Conservation (phyloP, 2,113 vertebrate species). For the Myocastor coypus region DNA sequence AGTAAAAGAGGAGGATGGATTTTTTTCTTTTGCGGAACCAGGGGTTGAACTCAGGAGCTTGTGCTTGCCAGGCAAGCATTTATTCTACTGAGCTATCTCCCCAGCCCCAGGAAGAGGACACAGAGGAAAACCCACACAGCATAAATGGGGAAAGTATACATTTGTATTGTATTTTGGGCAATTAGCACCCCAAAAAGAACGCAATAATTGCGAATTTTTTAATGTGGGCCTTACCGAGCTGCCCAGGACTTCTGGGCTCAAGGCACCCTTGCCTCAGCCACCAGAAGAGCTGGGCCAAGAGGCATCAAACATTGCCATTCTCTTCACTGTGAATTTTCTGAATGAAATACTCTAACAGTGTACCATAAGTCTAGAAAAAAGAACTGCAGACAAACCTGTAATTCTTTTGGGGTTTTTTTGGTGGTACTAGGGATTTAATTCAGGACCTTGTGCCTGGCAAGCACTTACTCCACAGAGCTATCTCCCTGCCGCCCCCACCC, state of each 20-base stretch:
- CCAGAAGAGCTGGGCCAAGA: background rate
- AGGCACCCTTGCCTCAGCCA: background rate
- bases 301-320: background rate
- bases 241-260: background rate
- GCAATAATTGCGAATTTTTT: background rate
- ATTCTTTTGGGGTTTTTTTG: background rate
- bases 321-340: background rate
- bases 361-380: slow-evolving; percentile 44
- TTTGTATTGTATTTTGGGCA: background rate
- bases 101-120: background rate
- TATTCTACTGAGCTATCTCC: too few relatives aligned
- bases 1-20: too few relatives aligned
- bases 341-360: background rate
- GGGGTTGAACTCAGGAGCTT: too few relatives aligned
- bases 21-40: too few relatives aligned
- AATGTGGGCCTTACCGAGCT: background rate
- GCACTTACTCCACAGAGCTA: too few relatives aligned
- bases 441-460: too few relatives aligned
- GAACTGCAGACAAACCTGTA: slow-evolving; percentile 22
- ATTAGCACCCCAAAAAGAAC: background rate
- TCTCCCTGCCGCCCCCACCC: too few relatives aligned
- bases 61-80: too few relatives aligned
- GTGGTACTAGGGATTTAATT: too few relatives aligned
- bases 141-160: background rate
- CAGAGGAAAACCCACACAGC: background rate